Base-by-base conservation (phyloP, 2,888 invertebrate genomes). In the Lymantria dispar region DNA sequence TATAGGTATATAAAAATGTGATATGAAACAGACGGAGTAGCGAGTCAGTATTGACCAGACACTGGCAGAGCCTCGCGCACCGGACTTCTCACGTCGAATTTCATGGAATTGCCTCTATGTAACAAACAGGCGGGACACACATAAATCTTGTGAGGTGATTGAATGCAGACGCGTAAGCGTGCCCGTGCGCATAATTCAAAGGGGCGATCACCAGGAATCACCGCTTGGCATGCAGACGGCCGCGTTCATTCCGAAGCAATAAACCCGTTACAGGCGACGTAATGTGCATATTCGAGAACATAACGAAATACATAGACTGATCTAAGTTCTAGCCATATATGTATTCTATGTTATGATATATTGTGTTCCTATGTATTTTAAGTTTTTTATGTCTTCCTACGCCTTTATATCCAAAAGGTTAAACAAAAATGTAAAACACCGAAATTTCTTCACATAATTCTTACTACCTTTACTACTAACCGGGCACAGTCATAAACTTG, bases 201-300 rank as follows among this genome's bases (percentile, higher is more conserved):
- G 81, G 84, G 83, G 83, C 88, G 86, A 87, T 85, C 85, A 87
- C 87, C 87, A 87, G 84, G 86, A 86, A 87, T 83, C 79, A 78
- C 66, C 78, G 76, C 70, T 89, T 89, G 83, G 83, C 87, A 90
- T 88, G 88, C 89, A 89, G 89, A 88, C 89, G 76, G 68, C 62
- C 64, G 72, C 72, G 76, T 82, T 78, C 83, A 85, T 86, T 87
- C 77, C 78, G 78, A 82, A 87, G 81, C 83, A 79, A 85, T 85
- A 86, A 86, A 83, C 87, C 89, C 88, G 87, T 89, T 89, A 89
- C 72, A 68, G 78, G 76, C 79, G 74, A 85, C 79, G 80, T 83
- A 83, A 85, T 82, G 81, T 83, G 82, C 83, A 86, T 86, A 84
- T 82, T 70, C 65, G 72, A 70, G 64, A 75, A 76, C 73, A 72